Evolutionary conservation across 2,888 invertebrate genomes (phyloP).

Genomic region (Eupelmus urozonus): DNA sequence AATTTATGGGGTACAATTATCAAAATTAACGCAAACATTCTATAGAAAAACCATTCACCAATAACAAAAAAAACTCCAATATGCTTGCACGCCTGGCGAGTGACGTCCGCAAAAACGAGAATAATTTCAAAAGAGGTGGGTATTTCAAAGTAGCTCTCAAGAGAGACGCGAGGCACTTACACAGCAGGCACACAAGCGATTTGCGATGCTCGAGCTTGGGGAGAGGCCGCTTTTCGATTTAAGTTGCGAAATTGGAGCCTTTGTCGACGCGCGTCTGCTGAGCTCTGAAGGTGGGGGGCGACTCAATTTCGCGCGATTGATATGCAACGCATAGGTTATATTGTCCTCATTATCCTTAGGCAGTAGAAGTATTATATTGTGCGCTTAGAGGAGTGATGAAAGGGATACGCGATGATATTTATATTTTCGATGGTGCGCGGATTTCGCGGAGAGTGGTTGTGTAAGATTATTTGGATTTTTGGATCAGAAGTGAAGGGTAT

Average conservation of each 20-base stretch:
- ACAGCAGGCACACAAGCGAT: background rate
- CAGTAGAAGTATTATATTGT: background rate
- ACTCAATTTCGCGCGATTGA: conserved; percentile 45
- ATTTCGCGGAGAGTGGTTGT: background rate
- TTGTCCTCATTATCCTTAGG: conserved; percentile 40
- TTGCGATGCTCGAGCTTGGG: background rate
- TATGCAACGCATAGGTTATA: conserved; percentile 37
- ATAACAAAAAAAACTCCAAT: background rate
- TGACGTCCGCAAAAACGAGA: too few species aligned
- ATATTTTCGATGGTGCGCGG: conserved; percentile 1
- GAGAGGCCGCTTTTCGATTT: conserved; percentile 35
- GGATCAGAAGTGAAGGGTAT: too few species aligned
- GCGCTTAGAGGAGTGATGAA: background rate
- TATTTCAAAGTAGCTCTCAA: background rate
- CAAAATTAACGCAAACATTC: too few species aligned
- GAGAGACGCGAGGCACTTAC: too few species aligned
- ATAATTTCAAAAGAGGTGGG: too few species aligned
- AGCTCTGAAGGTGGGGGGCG: background rate
- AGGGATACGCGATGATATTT: conserved; percentile 3
- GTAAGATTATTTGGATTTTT: background rate
- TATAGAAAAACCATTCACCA: too few species aligned
- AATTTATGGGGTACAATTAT: too few species aligned
- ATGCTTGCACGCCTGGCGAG: background rate
- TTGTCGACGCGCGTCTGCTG: conserved; percentile 24
- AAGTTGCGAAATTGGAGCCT: conserved; percentile 47